Conservation (phyloP, 2,113 vertebrate genomes). For the Hylia prasina region DNA sequence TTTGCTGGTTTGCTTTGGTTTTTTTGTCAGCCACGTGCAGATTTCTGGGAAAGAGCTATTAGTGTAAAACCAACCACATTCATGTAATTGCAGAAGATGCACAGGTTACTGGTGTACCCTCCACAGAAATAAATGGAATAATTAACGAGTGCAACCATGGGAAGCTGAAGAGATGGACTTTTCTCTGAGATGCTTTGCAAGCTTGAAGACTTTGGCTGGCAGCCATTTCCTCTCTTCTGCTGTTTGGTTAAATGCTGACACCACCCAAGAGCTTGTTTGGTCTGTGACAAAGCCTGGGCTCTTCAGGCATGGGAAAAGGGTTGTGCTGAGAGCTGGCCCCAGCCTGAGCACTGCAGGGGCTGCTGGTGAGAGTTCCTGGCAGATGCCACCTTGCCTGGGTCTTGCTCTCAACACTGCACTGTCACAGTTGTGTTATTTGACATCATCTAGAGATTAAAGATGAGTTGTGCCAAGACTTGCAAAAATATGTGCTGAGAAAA, state of each 20-base stretch:
- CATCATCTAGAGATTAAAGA: background rate
- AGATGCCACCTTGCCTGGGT: fast-evolving
- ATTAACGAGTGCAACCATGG: background rate
- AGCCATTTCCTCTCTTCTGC: background rate
- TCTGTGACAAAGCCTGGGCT: background rate
- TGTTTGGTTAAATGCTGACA: background rate
- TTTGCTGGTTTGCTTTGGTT: background rate
- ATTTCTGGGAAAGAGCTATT: background rate
- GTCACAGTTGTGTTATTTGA: background rate
- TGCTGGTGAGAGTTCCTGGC: background rate
- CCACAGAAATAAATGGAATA: background rate
- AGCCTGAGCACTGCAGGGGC: fast-evolving
- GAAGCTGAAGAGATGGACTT: background rate
- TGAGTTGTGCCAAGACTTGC: background rate
- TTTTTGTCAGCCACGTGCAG: background rate
- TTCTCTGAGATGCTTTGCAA: background rate
- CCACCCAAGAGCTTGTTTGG: fast-evolving
- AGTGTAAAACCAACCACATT: background rate
- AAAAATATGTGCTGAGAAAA: background rate
- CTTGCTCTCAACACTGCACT: background rate
- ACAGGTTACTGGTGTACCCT: background rate
- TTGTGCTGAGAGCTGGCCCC: background rate
- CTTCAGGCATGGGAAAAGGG: fast-evolving
- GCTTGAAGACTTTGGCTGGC: background rate
- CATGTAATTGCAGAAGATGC: background rate